Evolutionary conservation across 2,113 vertebrate species (phyloP).

Genomic region (Cyanistes caeruleus): DNA sequence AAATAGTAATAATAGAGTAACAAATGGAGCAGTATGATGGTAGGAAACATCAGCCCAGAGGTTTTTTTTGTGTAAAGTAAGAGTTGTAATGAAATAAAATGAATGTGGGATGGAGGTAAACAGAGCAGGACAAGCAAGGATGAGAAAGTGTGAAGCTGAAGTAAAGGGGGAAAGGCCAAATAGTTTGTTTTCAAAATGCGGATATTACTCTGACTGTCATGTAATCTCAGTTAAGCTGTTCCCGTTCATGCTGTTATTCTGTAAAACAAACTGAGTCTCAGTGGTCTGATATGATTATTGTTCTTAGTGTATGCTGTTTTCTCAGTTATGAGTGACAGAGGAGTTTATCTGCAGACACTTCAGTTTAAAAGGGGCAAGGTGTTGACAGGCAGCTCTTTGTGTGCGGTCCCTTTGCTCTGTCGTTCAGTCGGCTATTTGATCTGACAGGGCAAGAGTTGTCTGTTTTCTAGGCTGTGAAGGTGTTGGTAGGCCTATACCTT

Average conservation of each 20-base stretch:
- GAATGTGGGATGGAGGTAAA: not conserved
- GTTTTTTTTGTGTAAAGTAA: rapidly evolving
- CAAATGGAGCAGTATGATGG: not conserved
- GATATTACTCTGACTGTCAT: not conserved
- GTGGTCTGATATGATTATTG: not conserved
- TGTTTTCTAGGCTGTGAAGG: not conserved
- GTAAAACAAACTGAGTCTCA: not conserved
- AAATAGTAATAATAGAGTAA: not conserved
- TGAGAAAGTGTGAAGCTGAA: not conserved
- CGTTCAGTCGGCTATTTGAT: not conserved
- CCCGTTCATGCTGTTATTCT: not conserved
- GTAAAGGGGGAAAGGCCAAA: not conserved
- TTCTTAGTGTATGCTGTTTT: not conserved
- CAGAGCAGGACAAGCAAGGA: not conserved
- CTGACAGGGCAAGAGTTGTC: not conserved
- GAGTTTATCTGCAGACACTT: not conserved
- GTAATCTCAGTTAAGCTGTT: not conserved
- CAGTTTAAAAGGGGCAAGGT: not conserved
- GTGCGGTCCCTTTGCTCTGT: not conserved
- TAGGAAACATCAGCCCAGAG: not conserved
- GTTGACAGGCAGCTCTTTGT: not conserved
- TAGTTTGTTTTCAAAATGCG: not conserved
- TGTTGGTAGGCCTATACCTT: not conserved
- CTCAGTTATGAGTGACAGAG: not conserved
- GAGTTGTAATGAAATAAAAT: not conserved